Percentiles rank a stretch among this genome's conserved stretches.
These are phyloP conservation scores for Tridacna crocea DNA, from an alignment of 2,888 invertebrate genomes.

Conservation along the genomic window DNA sequence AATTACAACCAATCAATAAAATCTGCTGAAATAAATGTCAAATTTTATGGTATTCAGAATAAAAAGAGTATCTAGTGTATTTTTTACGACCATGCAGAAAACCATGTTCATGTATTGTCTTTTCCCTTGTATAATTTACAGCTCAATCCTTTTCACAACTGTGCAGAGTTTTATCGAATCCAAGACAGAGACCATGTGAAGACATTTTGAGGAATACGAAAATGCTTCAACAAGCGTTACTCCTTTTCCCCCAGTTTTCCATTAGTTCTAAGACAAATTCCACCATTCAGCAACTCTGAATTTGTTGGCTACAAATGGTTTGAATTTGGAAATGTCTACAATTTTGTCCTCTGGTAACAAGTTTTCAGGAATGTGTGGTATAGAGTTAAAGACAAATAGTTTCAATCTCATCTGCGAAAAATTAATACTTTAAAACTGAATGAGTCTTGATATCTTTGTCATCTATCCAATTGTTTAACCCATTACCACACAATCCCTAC, in stretches of 20 bases:
- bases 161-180: too few relatives aligned
- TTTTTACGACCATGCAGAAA: constrained; percentile 12
- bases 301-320: not conserved
- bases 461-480: not conserved
- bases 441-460: too few relatives aligned
- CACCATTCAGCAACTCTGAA: not conserved
- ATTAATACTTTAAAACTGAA: too few relatives aligned
- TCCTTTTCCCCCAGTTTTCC: not conserved
- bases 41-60: constrained; percentile 23
- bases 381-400: too few relatives aligned
- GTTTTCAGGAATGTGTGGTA: too few relatives aligned
- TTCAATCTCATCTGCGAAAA: too few relatives aligned
- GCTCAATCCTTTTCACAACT: not conserved
- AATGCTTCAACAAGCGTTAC: not conserved
- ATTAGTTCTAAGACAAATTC: not conserved
- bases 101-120: not conserved
- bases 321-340: not conserved
- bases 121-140: not conserved
- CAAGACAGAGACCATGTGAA: not conserved
- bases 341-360: not conserved
- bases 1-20: constrained; percentile 19
- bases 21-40: constrained; percentile 29
- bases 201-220: not conserved
- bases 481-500: too few relatives aligned
- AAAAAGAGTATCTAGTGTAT: not conserved